Conservation (phyloP, 2,888 invertebrate species). For the Conchocele bisecta region DNA sequence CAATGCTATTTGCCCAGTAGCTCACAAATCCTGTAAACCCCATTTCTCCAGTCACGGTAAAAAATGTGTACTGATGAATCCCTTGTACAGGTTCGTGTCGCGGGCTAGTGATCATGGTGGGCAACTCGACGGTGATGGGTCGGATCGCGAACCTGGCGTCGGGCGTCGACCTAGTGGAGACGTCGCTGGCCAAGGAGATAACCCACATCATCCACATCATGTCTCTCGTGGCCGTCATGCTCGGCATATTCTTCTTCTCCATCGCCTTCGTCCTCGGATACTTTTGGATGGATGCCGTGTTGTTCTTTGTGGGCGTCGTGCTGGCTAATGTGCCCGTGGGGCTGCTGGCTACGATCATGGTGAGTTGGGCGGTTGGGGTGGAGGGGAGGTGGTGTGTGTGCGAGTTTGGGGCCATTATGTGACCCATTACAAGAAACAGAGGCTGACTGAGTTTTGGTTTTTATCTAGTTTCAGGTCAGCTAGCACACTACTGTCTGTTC, state of each 20-base stretch:
- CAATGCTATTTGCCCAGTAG: no score
- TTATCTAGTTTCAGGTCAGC: neutral
- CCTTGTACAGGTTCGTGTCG: constrained; percentile 73
- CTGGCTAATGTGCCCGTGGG: constrained; percentile 99
- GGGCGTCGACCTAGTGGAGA: constrained; percentile 86
- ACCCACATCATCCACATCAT: constrained; percentile 99
- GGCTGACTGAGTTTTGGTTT: neutral
- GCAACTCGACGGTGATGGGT: constrained; percentile 82
- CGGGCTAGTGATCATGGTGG: constrained; percentile 80
- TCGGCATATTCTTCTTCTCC: constrained; percentile 96
- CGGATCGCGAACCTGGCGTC: constrained; percentile 83
- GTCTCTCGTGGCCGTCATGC: constrained; percentile 91
- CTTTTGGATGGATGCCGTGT: constrained; percentile 99
- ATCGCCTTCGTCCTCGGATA: constrained; percentile 98
- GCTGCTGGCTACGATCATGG: constrained; percentile 98
- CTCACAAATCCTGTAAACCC: no score
- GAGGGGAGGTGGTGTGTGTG: no score
- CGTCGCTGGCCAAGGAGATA: constrained; percentile 99
- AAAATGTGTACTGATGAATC: no score
- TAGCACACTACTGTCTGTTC: no score
- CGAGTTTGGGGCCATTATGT: neutral
- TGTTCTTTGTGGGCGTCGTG: constrained; percentile 98
- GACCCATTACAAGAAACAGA: neutral
- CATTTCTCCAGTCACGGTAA: no score
- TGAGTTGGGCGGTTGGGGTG: constrained; percentile 78